Evolutionary conservation across 2,888 invertebrate species (phyloP), one percentile per base, ranked within the genome.

Genomic region (Sympetrum striolatum): DNA sequence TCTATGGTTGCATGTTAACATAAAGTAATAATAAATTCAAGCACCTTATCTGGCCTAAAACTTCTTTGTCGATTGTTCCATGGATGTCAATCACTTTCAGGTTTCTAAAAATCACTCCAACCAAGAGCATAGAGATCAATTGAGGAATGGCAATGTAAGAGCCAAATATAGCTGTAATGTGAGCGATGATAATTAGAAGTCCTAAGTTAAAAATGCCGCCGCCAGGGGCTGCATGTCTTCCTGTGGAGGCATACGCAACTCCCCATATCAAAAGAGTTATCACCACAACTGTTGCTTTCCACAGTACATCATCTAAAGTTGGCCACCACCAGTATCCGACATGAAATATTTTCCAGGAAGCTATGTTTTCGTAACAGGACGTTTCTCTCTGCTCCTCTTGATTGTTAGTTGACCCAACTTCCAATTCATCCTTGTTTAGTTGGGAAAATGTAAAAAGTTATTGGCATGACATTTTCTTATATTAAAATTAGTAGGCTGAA

Each of bases 191-290:
- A 44, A 82, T 31, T n/a, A 91, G 90, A 18, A 91, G 31, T 10
- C 90, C 91, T n/a, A 91, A 81, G 58, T 79, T 90, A 91, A 91
- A 91, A 6, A 91, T 58, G 64, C 90, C 91, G 0, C 91, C 91
- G 0, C 90, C 90, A 12, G 91, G 91, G 14, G 82, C 90, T 14
- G 91, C 91, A 10, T 80, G 64, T 22, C 12, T 35, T 18, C 90
- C 90, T 14, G 90, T 90, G 79, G 91, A 82, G 35, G 90, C 80
- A 44, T 39, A 81, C 8, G 64, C 44, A 2, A 31, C 48, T n/a
- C 91, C 91, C 91, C 91, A 91, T 58, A 81, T 80, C 37, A 92
- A 91, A 60, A 92, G 90, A 4, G 31, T 18, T 90, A 91, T 82
- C 48, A 91, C 60, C 4, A 81, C 35, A 22, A 82, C 4, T 0